These are phyloP conservation scores for Struthio camelus DNA, from an alignment of 2,113 vertebrate genomes.

Conservation along the genomic window DNA sequence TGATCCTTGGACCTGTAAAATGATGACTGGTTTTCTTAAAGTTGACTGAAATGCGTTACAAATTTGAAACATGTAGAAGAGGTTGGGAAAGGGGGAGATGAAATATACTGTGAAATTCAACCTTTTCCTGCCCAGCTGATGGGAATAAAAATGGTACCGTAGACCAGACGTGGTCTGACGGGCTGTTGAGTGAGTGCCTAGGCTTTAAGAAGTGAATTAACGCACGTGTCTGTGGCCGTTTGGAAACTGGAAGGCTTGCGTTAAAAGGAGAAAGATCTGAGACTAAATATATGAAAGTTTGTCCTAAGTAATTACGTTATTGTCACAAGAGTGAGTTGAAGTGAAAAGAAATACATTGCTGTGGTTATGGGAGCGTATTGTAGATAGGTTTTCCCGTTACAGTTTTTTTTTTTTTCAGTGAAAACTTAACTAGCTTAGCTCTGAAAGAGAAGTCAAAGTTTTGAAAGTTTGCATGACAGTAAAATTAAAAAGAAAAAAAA, in stretches of 20 bases:
- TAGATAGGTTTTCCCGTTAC: background rate
- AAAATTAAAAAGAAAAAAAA: background rate
- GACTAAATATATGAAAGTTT: background rate
- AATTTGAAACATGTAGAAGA: background rate
- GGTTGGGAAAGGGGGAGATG: background rate
- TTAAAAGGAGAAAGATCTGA: background rate
- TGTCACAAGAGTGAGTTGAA: background rate
- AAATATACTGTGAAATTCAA: background rate
- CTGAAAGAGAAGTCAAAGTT: background rate
- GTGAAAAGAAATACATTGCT: background rate
- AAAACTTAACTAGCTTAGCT: too few relatives aligned
- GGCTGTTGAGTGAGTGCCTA: slow-evolving; percentile 51
- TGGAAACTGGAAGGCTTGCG: background rate
- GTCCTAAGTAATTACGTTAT: background rate
- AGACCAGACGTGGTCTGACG: slow-evolving; percentile 20
- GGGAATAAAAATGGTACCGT: background rate
- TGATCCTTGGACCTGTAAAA: background rate
- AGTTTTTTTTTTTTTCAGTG: background rate
- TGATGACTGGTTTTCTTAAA: background rate
- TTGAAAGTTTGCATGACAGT: too few relatives aligned
- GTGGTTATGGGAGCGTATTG: background rate
- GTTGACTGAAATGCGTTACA: background rate
- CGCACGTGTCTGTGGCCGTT: background rate
- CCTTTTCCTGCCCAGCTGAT: background rate
- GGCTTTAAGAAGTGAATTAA: slow-evolving; percentile 77